Conservation (phyloP, 2,888 invertebrate species). For the Herminia tarsipennalis region DNA sequence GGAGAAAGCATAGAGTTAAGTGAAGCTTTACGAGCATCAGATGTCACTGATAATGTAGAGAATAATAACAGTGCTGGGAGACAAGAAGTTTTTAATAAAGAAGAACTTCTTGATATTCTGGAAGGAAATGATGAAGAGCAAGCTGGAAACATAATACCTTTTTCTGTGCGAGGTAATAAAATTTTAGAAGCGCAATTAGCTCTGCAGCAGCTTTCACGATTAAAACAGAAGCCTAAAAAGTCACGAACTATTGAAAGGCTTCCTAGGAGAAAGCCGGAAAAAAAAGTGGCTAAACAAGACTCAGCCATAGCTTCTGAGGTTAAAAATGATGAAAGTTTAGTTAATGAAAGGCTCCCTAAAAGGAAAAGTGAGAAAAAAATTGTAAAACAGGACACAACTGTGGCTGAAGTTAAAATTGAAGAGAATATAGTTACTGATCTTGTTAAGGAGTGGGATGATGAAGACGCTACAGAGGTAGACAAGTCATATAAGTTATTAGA, state of each 20-base stretch:
- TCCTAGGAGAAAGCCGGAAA: slow-evolving; percentile 35
- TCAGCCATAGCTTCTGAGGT: slow-evolving; percentile 19
- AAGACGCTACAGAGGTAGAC: slow-evolving; percentile 61
- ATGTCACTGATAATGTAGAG: slow-evolving; percentile 64
- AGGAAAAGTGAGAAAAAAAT: slow-evolving; percentile 33
- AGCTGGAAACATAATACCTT: slow-evolving; percentile 31
- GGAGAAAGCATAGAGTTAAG: slow-evolving; percentile 74
- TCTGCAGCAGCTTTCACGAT: slow-evolving; percentile 67
- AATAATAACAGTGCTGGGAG: slow-evolving; percentile 68
- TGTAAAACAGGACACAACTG: slow-evolving; percentile 6
- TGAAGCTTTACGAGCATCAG: slow-evolving; percentile 71
- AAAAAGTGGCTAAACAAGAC: slow-evolving; percentile 22
- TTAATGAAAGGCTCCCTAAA: slow-evolving; percentile 64
- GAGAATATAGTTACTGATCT: slow-evolving; percentile 79
- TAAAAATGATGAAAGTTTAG: slow-evolving; percentile 63
- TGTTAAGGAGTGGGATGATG: slow-evolving; percentile 84
- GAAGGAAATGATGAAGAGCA: slow-evolving; percentile 71
- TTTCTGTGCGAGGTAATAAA: slow-evolving; percentile 41
- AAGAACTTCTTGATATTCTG: slow-evolving; percentile 76
- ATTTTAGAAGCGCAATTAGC: slow-evolving; percentile 68
- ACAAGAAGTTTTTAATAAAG: slow-evolving; percentile 79
- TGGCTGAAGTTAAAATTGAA: slow-evolving; percentile 42
- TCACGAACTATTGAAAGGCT: slow-evolving; percentile 34
- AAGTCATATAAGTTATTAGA: slow-evolving; percentile 40
- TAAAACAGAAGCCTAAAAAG: slow-evolving; percentile 51